phyloP scores from a whole-genome alignment of 1,140 invertebrate genomes.

The Polyergus mexicanus region DNA sequence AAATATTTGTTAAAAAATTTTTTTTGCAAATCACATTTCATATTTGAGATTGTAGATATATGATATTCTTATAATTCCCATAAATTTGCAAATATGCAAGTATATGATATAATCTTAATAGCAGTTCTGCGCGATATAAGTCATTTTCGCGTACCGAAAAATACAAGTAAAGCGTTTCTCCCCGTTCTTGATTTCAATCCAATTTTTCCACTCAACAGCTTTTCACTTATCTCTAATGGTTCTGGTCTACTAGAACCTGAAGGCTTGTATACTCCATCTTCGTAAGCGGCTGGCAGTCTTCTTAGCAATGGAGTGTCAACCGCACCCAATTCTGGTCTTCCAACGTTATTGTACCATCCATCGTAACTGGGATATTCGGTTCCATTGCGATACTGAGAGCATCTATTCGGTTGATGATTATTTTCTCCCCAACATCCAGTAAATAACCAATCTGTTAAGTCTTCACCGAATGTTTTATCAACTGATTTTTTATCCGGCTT shows the following conservation, averaged over 20 bases:
- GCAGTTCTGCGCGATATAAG: not conserved
- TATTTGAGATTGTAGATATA: not conserved
- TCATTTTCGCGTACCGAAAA: constrained; percentile 87
- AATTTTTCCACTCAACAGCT: constrained; percentile 85
- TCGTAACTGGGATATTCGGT: constrained; percentile 88
- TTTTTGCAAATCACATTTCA: not conserved
- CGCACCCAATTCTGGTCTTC: constrained; percentile 87
- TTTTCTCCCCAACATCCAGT: constrained; percentile 40
- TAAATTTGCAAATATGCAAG: constrained; percentile 1
- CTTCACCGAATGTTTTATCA: not conserved
- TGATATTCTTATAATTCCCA: not conserved
- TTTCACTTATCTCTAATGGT: constrained; percentile 87
- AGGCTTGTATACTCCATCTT: constrained; percentile 89
- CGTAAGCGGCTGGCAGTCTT: constrained; percentile 88
- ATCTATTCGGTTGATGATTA: not conserved
- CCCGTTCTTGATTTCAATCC: constrained; percentile 87
- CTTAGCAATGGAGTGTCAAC: constrained; percentile 88
- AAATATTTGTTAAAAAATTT: not conserved
- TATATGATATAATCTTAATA: not conserved
- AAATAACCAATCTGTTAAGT: constrained; percentile 52
- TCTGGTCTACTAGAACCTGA: constrained; percentile 86
- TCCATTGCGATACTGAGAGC: not conserved
- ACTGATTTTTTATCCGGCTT: not conserved
- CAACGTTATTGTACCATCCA: constrained; percentile 90
- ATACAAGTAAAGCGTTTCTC: constrained; percentile 90